A percentile compares a stretch with the other conserved stretches of the same genome.
phyloP scores from a whole-genome alignment of 2,888 invertebrate species.

The Abrostola tripartita region DNA sequence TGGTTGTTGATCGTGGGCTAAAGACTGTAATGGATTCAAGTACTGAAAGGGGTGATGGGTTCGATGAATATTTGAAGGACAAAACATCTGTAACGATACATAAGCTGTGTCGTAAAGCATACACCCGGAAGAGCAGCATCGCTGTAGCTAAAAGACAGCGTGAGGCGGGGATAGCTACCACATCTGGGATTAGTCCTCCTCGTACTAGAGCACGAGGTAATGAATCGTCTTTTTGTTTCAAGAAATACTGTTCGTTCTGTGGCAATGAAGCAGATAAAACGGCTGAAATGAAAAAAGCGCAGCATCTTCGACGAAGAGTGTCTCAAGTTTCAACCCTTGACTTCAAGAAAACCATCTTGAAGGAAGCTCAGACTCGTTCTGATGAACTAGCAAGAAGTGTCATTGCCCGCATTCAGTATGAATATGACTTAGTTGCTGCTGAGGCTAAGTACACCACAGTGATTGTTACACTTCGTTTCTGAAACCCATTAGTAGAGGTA shows the following conservation, averaged over 20 bases:
- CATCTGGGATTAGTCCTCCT: no score
- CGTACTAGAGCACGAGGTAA: no score
- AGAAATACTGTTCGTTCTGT: no score
- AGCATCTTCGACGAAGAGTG: slow-evolving; percentile 10
- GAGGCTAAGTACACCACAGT: slow-evolving; percentile 64
- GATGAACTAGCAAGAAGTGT: slow-evolving; percentile 57
- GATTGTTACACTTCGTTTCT: slow-evolving; percentile 60
- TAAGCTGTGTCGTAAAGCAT: slow-evolving; percentile 8
- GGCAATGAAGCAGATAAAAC: slow-evolving; percentile 11
- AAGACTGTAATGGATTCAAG: no score
- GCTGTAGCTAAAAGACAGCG: no score
- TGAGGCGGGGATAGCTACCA: no score
- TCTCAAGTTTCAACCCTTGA: slow-evolving; percentile 10
- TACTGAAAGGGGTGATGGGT: slow-evolving; percentile 12
- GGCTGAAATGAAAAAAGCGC: slow-evolving; percentile 10
- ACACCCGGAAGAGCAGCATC: slow-evolving; percentile 12
- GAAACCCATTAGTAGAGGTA: slow-evolving; percentile 58
- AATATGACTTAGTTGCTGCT: slow-evolving; percentile 51
- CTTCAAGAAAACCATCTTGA: slow-evolving; percentile 21
- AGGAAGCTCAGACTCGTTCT: slow-evolving; percentile 40
- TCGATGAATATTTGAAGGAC: slow-evolving; percentile 12
- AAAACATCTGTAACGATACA: slow-evolving; percentile 11
- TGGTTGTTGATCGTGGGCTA: no score
- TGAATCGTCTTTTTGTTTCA: no score
- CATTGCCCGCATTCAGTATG: slow-evolving; percentile 43